A percentile compares a stretch with the other conserved stretches of the same genome.
phyloP scores from a whole-genome alignment of 23 tunicate species.

The Corella eumyota region DNA sequence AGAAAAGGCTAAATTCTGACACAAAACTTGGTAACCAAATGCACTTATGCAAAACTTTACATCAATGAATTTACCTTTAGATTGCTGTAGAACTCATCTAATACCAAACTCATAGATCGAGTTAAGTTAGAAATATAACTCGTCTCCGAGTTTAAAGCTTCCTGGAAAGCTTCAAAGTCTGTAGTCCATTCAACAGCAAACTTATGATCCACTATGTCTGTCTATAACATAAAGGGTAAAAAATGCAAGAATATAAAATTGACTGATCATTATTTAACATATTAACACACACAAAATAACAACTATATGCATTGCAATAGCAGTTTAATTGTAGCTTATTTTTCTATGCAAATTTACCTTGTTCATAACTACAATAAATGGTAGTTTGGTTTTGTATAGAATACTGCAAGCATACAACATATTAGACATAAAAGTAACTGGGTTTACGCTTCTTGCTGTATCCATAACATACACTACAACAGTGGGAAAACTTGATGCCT shows the following conservation, averaged over 20 bases:
- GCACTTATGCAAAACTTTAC: background rate
- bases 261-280: background rate
- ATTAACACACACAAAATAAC: background rate
- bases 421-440: conserved; percentile 99
- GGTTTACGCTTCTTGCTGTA: conserved; percentile 87
- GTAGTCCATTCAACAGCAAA: conserved; percentile 99
- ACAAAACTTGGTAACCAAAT: background rate
- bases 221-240: conserved; percentile 28
- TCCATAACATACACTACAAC: conserved; percentile 99
- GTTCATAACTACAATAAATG: conserved; percentile 95
- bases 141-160: conserved; percentile 63
- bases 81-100: conserved; percentile 92
- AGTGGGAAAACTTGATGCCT: conserved; percentile 85
- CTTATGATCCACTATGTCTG: conserved; percentile 88
- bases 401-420: conserved; percentile 99
- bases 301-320: background rate
- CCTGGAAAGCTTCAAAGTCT: conserved; percentile 80
- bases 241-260: background rate
- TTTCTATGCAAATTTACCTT: conserved; percentile 28
- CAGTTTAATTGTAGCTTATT: background rate
- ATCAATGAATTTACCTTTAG: conserved; percentile 58
- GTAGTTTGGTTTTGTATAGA: conserved; percentile 91
- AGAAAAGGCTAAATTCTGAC: background rate
- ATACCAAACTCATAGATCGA: conserved; percentile 90
- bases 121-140: conserved; percentile 84